Base-by-base conservation (phyloP, 2,888 invertebrate species). In the Cosmorhoe ocellata region DNA sequence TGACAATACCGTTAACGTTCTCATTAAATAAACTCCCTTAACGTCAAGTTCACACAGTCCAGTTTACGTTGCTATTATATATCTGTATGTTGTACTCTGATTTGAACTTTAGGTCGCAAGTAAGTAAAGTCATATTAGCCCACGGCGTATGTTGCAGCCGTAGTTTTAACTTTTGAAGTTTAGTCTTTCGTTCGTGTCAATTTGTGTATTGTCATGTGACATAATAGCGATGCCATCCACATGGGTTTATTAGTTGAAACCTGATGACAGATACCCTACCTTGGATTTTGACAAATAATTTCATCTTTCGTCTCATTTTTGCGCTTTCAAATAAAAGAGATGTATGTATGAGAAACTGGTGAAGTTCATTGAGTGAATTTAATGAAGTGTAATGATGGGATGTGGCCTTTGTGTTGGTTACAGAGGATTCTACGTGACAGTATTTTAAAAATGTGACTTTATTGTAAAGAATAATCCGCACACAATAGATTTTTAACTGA, bases 201-300 rank as follows among this genome's bases (percentile, higher is more conserved):
- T 89, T 86, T 83, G 82, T 86, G 83, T 87, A 88, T 90, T 89
- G 87, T 90, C 84, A 88, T 84, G 81, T 81, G 84, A 86, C 84
- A 90, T 88, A 89, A 89, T 89, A 89, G 89, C 75, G 63, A 71
- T 81, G 75, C 82, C 86, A 88, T 87, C 87, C 84, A 82, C 73
- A 77, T 72, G 75, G 79, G 74, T 79, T 84, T 86, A 87, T 87
- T 89, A 86, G 86, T 84, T 77, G 81, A 84, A 86, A 80, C 77
- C 76, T 71, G 81, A 85, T 79, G 84, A 87, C 86, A 87, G 84
- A 81, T 81, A 18, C 3, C n/a, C n/a, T n/a, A 77, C 78, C 71
- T 74, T 71, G 69, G 67, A 63, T 74, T 81, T 78, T 79, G 74
- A 83, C 73, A 78, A 79, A 79, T 71, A 5, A 64, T 63, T 57